Percentiles rank a stretch among this genome's conserved stretches.
phyloP scores from a whole-genome alignment of 2,888 invertebrate genomes.

The Cerastoderma edule region DNA sequence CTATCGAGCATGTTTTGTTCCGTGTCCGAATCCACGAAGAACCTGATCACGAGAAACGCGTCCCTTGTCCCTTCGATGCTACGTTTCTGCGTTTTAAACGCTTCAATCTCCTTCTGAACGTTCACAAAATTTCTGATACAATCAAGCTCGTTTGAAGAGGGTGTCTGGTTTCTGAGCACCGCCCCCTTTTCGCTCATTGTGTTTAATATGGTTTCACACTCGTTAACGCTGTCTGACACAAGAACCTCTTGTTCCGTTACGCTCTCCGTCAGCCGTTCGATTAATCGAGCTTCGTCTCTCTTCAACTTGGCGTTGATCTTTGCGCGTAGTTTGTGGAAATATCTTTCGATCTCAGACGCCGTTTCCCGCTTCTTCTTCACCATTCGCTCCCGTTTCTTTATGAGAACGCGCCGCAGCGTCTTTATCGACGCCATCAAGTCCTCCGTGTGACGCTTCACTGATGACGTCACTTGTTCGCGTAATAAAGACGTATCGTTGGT shows the following conservation, averaged over 20 bases:
- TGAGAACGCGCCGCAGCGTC: constrained; percentile 28
- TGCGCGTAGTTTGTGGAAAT: constrained; percentile 37
- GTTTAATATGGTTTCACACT: constrained; percentile 25
- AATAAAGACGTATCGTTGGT: constrained; percentile 10
- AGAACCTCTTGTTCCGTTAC: constrained; percentile 46
- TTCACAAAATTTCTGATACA: constrained; percentile 14
- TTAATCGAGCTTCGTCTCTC: constrained; percentile 38
- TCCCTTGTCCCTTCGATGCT: constrained; percentile 40
- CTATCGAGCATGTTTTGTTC: constrained; percentile 40
- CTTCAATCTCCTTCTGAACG: constrained; percentile 10
- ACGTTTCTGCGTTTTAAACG: constrained; percentile 3
- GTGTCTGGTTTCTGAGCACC: constrained; percentile 15
- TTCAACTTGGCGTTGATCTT: constrained; percentile 38
- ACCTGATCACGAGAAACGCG: constrained; percentile 54
- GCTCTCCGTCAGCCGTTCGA: constrained; percentile 30
- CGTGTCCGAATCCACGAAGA: constrained; percentile 50
- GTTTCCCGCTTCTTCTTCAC: constrained; percentile 47
- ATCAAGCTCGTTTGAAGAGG: background rate
- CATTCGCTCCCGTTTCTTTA: constrained; percentile 47
- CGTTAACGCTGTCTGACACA: constrained; percentile 2
- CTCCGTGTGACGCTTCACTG: constrained; percentile 29
- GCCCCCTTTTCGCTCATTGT: constrained; percentile 8
- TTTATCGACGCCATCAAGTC: constrained; percentile 26
- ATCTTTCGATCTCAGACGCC: constrained; percentile 43
- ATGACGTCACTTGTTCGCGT: constrained; percentile 27